Conservation (phyloP, 2,113 vertebrate genomes). For the Eulemur rufifrons region DNA sequence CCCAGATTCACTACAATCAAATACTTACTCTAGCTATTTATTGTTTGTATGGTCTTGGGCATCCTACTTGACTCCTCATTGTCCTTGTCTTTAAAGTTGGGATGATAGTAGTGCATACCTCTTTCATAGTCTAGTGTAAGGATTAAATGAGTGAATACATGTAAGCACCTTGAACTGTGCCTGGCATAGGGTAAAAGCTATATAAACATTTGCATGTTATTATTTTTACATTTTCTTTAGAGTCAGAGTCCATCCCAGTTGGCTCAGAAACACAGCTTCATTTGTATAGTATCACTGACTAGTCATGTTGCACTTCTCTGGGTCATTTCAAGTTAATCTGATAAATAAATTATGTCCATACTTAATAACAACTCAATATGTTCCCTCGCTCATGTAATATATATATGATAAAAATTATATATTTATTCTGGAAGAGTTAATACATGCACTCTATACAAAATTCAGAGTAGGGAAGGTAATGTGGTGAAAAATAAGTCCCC, state of each 20-base stretch:
- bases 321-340: slow-evolving; percentile 11
- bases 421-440: slow-evolving; percentile 5
- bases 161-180: not conserved
- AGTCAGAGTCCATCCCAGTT: not conserved
- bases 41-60: not conserved
- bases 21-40: not conserved
- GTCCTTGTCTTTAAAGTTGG: slow-evolving; percentile 1
- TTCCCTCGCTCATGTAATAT: not conserved
- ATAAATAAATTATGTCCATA: slow-evolving; percentile 23
- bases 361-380: slow-evolving; percentile 19
- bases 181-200: not conserved
- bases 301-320: slow-evolving; percentile 3
- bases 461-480: not conserved
- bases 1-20: not conserved
- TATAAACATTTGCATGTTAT: not conserved
- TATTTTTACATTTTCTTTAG: slow-evolving; percentile 18
- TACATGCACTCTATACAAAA: not conserved
- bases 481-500: not conserved
- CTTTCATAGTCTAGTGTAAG: not conserved
- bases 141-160: not conserved
- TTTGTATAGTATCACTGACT: not conserved
- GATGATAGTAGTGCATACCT: not conserved
- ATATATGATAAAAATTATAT: not conserved
- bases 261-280: not conserved
- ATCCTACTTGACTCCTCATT: not conserved